Evolutionary conservation across 2,888 invertebrate species (phyloP).

Genomic region (Neoitamus cyanurus): DNA sequence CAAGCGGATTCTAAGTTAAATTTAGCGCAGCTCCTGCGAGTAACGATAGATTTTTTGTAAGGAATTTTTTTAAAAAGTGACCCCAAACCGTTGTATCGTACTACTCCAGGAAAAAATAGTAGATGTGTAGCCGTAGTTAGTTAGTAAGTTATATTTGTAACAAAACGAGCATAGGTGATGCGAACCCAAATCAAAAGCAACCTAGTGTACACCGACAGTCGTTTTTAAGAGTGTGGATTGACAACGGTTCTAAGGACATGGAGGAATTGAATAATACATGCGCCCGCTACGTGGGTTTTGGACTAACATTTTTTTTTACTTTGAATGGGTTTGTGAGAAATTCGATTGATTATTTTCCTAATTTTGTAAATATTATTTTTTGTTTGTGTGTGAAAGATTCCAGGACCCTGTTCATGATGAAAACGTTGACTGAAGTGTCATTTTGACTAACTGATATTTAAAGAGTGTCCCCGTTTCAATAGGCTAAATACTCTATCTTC

Average conservation of each 20-base stretch:
- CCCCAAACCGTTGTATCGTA: neutral
- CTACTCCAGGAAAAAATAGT: neutral
- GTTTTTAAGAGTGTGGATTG: neutral
- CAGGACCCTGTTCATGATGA: too few relatives aligned
- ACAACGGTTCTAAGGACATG: neutral
- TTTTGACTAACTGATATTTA: too few relatives aligned
- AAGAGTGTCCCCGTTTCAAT: too few relatives aligned
- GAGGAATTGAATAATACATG: neutral
- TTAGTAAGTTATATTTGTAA: neutral
- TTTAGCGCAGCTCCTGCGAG: constrained; percentile 39
- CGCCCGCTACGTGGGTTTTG: too few relatives aligned
- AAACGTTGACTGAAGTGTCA: too few relatives aligned
- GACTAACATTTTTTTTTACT: neutral
- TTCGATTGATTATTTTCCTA: too few relatives aligned
- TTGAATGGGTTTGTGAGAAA: too few relatives aligned
- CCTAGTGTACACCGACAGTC: neutral
- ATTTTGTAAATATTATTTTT: too few relatives aligned
- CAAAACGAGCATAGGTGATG: neutral
- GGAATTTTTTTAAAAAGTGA: constrained; percentile 18
- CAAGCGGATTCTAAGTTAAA: constrained; percentile 51
- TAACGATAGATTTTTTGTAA: constrained; percentile 29
- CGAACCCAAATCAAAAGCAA: constrained; percentile 34
- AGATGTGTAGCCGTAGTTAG: constrained; percentile 3
- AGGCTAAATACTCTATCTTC: too few relatives aligned
- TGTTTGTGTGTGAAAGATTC: too few relatives aligned